A percentile compares a stretch with the other conserved stretches of the same genome.
phyloP scores from a whole-genome alignment of 1,140 invertebrate species.

The Cherax quadricarinatus region DNA sequence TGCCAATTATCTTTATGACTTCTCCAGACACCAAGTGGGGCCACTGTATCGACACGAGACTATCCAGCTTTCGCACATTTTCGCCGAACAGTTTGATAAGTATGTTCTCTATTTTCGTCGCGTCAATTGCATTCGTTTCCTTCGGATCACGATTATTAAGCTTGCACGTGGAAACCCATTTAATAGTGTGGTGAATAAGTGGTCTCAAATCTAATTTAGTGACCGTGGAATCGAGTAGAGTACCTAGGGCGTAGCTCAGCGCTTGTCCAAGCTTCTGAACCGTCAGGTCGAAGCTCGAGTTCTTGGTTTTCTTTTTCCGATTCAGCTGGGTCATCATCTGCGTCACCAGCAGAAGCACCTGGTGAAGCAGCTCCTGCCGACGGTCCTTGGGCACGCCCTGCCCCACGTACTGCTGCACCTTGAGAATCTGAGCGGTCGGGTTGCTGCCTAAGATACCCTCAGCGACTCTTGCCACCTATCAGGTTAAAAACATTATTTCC shows the following conservation, averaged over 20 bases:
- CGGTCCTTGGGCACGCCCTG: slow-evolving; percentile 12
- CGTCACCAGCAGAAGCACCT: slow-evolving; percentile 1
- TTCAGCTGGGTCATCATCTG: background rate
- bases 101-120: slow-evolving; percentile 53
- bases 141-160: slow-evolving; percentile 60
- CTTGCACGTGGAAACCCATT: slow-evolving; percentile 65
- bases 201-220: slow-evolving; percentile 51
- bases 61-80: slow-evolving; percentile 34
- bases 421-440: background rate
- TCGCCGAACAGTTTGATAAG: slow-evolving; percentile 35
- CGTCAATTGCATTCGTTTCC: slow-evolving; percentile 34
- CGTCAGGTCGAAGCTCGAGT: slow-evolving; percentile 37
- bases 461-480: background rate
- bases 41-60: slow-evolving; percentile 46
- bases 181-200: slow-evolving; percentile 61
- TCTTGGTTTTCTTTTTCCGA: background rate
- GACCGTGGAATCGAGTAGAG: slow-evolving; percentile 36
- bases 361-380: slow-evolving; percentile 12
- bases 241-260: slow-evolving; percentile 49
- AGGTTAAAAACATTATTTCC: background rate
- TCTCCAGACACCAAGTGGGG: slow-evolving; percentile 70
- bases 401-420: slow-evolving; percentile 17
- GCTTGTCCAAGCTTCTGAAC: slow-evolving; percentile 53
- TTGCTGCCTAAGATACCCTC: background rate
- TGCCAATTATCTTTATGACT: slow-evolving; percentile 54